Evolutionary conservation across 2,888 invertebrate genomes (phyloP), one percentile per base, ranked within the genome.

Genomic region (Agelastica alni): DNA sequence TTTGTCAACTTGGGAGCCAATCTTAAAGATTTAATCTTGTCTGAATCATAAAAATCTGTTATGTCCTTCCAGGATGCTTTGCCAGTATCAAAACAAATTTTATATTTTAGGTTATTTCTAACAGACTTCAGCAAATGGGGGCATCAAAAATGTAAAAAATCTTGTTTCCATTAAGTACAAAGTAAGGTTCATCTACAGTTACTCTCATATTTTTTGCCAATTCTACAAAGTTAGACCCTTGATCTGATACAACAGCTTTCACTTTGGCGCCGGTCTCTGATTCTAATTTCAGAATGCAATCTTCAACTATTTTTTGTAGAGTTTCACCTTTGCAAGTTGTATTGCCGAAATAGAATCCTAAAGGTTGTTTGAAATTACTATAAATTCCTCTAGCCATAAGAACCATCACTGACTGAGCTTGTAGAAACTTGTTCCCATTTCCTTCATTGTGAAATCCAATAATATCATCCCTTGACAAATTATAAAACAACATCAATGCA

Each of bases 1-100:
- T 63, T 56, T 6, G 61, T 63, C 4, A 63, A 41, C 52, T 58
- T 63, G 2, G 60, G 53, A 7, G 52, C 59, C 13, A 48, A 13
- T 18, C 14, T n/a, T n/a, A n/a, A n/a, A n/a, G 32, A 22, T 28
- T 54, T 51, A 32, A 13, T 17, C 26, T 60, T 59, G 26, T 63
- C 59, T 2, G 39, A 13, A 7, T 62, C 39, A 53, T 64, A n/a
- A 62, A 26, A 61, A 56, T 42, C 9, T 13, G 44, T 17, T 9
- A 62, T 55, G 31, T 59, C 36, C 20, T 53, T 18, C 58, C 60
- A 62, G 26, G 44, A 44, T 18, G 53, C 53, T 14, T 7, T 18
- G 16, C 49, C 32, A 22, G 16, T 18, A 4, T 44, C 39, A n/a
- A 43, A 58, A 22, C 30, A 13, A 10, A 61, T 31, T 5, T 45